phyloP scores from a whole-genome alignment of 2,113 vertebrate genomes.

The Toxotes chatareus region DNA sequence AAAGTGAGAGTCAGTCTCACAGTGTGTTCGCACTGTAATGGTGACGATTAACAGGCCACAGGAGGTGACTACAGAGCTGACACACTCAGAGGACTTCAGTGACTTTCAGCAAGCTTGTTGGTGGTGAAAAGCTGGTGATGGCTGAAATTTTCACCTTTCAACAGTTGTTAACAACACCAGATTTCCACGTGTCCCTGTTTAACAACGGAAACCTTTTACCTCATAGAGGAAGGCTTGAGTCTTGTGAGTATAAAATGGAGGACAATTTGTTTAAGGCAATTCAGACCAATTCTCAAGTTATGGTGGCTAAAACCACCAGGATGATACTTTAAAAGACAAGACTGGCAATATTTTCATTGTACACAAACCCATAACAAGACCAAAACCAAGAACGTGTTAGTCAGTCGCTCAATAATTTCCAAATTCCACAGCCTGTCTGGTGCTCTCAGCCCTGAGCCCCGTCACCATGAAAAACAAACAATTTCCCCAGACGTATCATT shows the following conservation, averaged over 20 bases:
- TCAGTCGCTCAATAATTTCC: too few relatives aligned
- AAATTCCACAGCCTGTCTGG: too few relatives aligned
- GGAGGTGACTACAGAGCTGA: neutral
- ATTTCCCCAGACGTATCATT: too few relatives aligned
- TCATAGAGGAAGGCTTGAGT: neutral
- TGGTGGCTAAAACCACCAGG: too few relatives aligned
- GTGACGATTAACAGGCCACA: conserved; percentile 10
- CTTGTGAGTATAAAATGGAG: too few relatives aligned
- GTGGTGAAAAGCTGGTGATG: neutral
- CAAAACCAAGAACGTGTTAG: too few relatives aligned
- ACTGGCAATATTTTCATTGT: too few relatives aligned
- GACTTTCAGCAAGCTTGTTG: neutral
- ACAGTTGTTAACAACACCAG: neutral
- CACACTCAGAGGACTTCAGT: neutral
- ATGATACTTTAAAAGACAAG: too few relatives aligned
- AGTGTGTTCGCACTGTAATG: neutral
- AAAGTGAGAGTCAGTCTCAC: neutral
- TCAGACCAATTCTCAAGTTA: neutral
- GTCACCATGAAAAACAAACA: too few relatives aligned
- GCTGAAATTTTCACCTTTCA: neutral
- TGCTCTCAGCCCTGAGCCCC: too few relatives aligned
- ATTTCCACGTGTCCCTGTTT: neutral
- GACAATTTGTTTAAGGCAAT: too few relatives aligned
- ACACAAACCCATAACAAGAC: too few relatives aligned
- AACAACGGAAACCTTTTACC: neutral